Conservation (phyloP, 2,888 invertebrate species). For the Lobophora halterata region DNA sequence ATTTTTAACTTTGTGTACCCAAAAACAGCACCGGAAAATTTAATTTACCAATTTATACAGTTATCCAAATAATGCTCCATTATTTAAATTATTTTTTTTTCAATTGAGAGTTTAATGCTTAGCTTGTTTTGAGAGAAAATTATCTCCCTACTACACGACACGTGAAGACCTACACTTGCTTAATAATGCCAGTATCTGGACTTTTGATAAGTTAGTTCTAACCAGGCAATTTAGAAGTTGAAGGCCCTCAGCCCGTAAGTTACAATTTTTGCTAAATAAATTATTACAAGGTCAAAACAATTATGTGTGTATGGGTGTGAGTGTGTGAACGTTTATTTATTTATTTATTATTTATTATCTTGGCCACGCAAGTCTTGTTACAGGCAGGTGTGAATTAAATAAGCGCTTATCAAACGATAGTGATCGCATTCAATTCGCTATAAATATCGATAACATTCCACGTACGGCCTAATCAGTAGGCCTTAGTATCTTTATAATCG, state of each 20-base stretch:
- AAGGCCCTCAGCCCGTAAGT: too few relatives aligned
- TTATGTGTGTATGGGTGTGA: too few relatives aligned
- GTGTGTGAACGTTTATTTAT: too few relatives aligned
- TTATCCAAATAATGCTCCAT: slow-evolving; percentile 19
- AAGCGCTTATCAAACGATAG: slow-evolving; percentile 10
- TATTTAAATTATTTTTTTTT: slow-evolving; percentile 26
- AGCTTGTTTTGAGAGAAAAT: slow-evolving; percentile 13
- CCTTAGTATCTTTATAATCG: too few relatives aligned
- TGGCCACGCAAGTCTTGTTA: slow-evolving; percentile 1
- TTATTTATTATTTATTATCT: not conserved
- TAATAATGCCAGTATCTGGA: not conserved
- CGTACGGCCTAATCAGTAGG: not conserved
- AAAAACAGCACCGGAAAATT: slow-evolving; percentile 13
- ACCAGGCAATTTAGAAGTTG: not conserved
- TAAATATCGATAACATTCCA: slow-evolving; percentile 13
- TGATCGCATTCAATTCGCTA: slow-evolving; percentile 12
- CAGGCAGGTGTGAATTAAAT: slow-evolving; percentile 12
- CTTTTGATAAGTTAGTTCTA: too few relatives aligned
- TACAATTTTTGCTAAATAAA: too few relatives aligned
- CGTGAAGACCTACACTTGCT: slow-evolving; percentile 4
- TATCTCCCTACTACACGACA: too few relatives aligned
- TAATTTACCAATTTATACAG: slow-evolving; percentile 16
- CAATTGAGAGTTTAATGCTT: slow-evolving; percentile 21
- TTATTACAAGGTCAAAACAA: too few relatives aligned
- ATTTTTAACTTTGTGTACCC: too few relatives aligned